Evolutionary conservation across 1,140 invertebrate genomes (phyloP).

Genomic region (Proales similis): DNA sequence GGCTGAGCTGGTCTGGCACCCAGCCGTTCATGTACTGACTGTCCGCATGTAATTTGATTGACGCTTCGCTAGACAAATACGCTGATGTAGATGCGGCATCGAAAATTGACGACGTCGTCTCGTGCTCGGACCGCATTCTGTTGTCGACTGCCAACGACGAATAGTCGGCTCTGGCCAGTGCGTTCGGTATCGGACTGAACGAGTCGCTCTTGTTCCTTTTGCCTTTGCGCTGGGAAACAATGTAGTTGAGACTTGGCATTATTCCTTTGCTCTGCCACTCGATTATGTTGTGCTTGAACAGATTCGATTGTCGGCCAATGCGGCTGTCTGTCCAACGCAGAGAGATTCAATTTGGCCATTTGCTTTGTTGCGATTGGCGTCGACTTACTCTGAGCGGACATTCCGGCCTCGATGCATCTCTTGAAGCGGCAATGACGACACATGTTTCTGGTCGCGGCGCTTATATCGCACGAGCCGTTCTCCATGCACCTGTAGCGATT

Average conservation of each 20-base stretch:
- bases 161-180: too few species aligned
- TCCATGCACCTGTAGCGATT: constrained; percentile 38
- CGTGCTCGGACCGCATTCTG: too few species aligned
- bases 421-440: constrained; percentile 94
- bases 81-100: too few species aligned
- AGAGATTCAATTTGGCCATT: too few species aligned
- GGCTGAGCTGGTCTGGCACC: too few species aligned
- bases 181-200: too few species aligned
- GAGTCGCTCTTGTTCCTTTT: constrained; percentile 28
- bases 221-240: constrained; percentile 21
- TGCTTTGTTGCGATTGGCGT: too few species aligned
- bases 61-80: too few species aligned
- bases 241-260: constrained; percentile 15
- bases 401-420: constrained; percentile 94
- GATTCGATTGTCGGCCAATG: constrained; percentile 38
- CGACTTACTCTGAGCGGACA: constrained; percentile 85
- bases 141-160: too few species aligned
- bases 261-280: constrained; percentile 37
- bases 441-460: constrained; percentile 62
- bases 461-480: constrained; percentile 39
- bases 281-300: constrained; percentile 39
- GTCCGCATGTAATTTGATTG: too few species aligned
- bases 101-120: too few species aligned
- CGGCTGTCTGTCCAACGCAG: constrained; percentile 23
- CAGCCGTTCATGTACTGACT: too few species aligned